These are phyloP conservation scores for Bolinopsis microptera DNA, from an alignment of 37 sponge, comb jelly and placozoan species.

Conservation along the genomic window DNA sequence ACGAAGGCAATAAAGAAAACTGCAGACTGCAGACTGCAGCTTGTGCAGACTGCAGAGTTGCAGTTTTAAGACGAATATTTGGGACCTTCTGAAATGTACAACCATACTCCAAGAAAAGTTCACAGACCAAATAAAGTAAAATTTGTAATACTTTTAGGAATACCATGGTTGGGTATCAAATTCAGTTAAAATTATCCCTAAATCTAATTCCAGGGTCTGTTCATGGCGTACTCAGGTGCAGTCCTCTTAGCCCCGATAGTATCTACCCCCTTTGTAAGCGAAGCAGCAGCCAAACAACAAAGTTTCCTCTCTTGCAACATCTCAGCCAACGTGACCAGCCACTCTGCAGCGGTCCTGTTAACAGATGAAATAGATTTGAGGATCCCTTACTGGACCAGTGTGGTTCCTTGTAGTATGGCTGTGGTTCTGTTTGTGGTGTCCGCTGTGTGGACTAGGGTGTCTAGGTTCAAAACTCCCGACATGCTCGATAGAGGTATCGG, in stretches of 20 bases:
- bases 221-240: background rate
- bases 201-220: background rate
- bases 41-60: too few relatives aligned
- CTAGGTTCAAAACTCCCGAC: background rate
- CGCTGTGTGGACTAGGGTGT: background rate
- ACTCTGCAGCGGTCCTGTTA: background rate
- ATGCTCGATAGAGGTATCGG: background rate
- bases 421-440: background rate
- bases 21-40: too few relatives aligned
- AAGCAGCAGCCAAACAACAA: background rate
- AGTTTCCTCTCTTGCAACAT: background rate
- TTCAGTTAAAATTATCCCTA: too few relatives aligned
- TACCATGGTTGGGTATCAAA: too few relatives aligned
- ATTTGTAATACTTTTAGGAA: too few relatives aligned
- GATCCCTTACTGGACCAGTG: conserved; percentile 15
- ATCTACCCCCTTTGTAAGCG: background rate
- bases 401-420: background rate
- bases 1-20: too few relatives aligned
- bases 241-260: background rate
- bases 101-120: too few relatives aligned
- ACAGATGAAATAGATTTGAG: background rate
- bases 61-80: too few relatives aligned
- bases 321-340: background rate
- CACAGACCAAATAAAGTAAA: too few relatives aligned
- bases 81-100: too few relatives aligned